Percentiles rank a stretch among this genome's conserved stretches.
phyloP scores from a whole-genome alignment of 1,140 invertebrate genomes.

The Brachionus paranguensis region DNA sequence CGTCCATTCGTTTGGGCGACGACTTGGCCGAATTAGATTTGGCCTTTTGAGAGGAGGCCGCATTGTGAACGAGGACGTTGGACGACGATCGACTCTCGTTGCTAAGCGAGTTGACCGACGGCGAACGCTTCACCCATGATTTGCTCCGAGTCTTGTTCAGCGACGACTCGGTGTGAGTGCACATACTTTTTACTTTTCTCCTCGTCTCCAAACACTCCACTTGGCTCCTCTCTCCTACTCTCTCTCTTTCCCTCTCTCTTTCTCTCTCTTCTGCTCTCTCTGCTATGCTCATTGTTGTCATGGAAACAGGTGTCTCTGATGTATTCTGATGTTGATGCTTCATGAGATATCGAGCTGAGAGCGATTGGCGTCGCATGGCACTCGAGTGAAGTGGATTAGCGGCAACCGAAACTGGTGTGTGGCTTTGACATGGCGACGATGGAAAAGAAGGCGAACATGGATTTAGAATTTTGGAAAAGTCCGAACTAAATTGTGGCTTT shows the following conservation, averaged over 20 bases:
- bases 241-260: neutral
- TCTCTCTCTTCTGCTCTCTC: neutral
- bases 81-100: neutral
- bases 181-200: neutral
- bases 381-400: neutral
- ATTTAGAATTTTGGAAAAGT: slow-evolving; percentile 15
- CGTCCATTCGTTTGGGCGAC: neutral
- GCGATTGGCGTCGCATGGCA: neutral
- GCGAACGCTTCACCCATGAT: neutral
- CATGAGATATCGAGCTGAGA: neutral
- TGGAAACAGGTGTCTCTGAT: neutral
- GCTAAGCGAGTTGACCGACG: neutral
- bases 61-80: neutral
- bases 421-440: no score
- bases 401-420: no score
- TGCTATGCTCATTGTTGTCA: no score
- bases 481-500: neutral
- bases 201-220: neutral
- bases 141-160: neutral
- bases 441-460: neutral
- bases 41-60: neutral
- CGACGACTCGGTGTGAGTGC: neutral
- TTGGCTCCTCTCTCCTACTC: neutral
- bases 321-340: neutral
- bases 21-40: neutral